Base-by-base conservation (phyloP, 2,113 vertebrate genomes). In the Empidonax traillii region DNA sequence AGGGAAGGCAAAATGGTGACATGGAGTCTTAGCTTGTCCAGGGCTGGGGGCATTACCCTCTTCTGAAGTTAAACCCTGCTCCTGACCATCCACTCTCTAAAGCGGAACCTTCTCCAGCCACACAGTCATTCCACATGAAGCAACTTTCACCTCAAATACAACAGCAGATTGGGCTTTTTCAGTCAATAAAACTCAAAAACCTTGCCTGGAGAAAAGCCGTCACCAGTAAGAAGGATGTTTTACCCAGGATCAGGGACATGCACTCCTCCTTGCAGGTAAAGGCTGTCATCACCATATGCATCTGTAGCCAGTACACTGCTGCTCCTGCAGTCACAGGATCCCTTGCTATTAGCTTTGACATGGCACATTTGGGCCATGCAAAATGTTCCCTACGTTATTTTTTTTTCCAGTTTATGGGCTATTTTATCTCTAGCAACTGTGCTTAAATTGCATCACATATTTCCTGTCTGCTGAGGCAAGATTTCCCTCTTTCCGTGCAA, bases 391-490 rank as follows among this genome's bases (percentile, higher is more conserved):
- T 68, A 28, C 3, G 10, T 8, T 41, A 56, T 35, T 10, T 20
- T 56, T 43, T 55, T 51, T 51, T 62, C 55, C 58, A 37, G 27
- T 84, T 93, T 65, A 77, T 51, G 46, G 77, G 58, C 73, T 88
- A 92, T 89, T 93, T 76, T 92, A 93, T 93, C 85, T 85, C 90
- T 18, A 93, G 76, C 73, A 94, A 93, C 68, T 49, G 43, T 52
- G 52, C 62, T 87, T 69, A 84, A 94, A 94, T 89, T 90, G 73
- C 84, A 90, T 88, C 94, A 78, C 90, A 46, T 69, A 92, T 86
- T 95, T 96, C 62, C 90, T 87, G 76, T 92, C 88, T 92, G 83
- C 80, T 53, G n/a, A 94, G 88, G 69, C 85, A 88, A 90, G 79
- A 82, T 82, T 93, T 81, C 76, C 83, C 92, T 84, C 92, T 90